Percentiles rank a stretch among this genome's conserved stretches.
phyloP scores from a whole-genome alignment of 2,888 invertebrate genomes.

The Artemia sinica region DNA sequence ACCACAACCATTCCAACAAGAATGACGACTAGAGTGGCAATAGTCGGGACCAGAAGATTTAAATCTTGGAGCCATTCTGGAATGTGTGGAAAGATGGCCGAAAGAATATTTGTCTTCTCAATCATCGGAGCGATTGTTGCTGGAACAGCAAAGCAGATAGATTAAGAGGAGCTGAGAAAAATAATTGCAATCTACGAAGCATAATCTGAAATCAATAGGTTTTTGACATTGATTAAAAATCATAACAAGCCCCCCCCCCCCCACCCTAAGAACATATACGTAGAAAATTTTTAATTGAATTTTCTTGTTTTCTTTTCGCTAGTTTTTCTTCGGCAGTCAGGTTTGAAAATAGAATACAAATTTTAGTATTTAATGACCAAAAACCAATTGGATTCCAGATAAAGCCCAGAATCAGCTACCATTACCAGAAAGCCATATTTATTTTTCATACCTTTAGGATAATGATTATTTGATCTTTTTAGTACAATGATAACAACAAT shows the following conservation, averaged over 20 bases:
- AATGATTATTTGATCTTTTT: constrained; percentile 55
- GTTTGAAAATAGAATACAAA: too few relatives aligned
- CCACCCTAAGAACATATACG: too few relatives aligned
- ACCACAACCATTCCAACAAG: constrained; percentile 76
- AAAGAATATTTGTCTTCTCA: constrained; percentile 25
- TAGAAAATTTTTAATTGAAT: too few relatives aligned
- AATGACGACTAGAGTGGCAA: constrained; percentile 74
- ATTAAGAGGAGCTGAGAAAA: neutral
- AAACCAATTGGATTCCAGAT: too few relatives aligned
- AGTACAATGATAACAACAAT: constrained; percentile 82
- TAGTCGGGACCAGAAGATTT: constrained; percentile 72
- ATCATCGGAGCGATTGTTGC: constrained; percentile 55
- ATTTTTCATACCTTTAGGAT: constrained; percentile 56
- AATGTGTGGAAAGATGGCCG: constrained; percentile 47
- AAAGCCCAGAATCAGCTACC: too few relatives aligned
- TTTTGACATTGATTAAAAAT: too few relatives aligned
- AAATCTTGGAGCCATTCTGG: constrained; percentile 64
- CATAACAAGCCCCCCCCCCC: too few relatives aligned
- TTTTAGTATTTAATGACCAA: too few relatives aligned
- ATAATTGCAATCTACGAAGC: neutral
- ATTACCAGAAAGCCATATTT: neutral
- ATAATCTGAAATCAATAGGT: too few relatives aligned
- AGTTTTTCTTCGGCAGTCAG: too few relatives aligned
- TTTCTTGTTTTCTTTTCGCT: too few relatives aligned
- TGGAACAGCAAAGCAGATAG: constrained; percentile 30